Conservation (phyloP, 1,140 invertebrate species). For the Bombus consobrinus region DNA sequence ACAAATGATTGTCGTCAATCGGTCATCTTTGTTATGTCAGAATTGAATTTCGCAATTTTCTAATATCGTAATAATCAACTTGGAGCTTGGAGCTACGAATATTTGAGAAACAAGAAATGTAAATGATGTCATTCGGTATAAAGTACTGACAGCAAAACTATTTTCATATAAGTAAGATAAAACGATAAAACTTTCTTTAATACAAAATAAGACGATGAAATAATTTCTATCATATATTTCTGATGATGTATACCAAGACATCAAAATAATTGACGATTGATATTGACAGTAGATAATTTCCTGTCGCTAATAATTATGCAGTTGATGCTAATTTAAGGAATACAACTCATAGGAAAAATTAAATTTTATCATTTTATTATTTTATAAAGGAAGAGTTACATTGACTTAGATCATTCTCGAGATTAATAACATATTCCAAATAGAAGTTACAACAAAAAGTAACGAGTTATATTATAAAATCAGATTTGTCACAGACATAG, state of each 20-base stretch:
- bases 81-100: neutral
- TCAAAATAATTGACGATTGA: neutral
- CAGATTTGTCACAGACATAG: neutral
- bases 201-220: no score
- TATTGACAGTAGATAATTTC: neutral
- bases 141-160: no score
- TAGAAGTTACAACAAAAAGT: neutral
- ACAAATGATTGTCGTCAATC: neutral
- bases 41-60: neutral
- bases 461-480: neutral
- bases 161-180: no score
- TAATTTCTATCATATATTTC: no score
- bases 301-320: neutral
- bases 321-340: no score
- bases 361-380: no score
- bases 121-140: neutral
- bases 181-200: no score
- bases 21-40: neutral
- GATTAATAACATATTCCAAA: neutral
- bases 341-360: no score
- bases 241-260: no score
- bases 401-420: neutral
- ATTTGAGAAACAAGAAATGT: neutral
- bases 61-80: neutral
- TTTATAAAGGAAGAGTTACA: neutral